Evolutionary conservation across 30 jellyfish, hydroid and myxozoan species (phyloP), one percentile per base, ranked within the genome.

Genomic region (Catostylus mosaicus): DNA sequence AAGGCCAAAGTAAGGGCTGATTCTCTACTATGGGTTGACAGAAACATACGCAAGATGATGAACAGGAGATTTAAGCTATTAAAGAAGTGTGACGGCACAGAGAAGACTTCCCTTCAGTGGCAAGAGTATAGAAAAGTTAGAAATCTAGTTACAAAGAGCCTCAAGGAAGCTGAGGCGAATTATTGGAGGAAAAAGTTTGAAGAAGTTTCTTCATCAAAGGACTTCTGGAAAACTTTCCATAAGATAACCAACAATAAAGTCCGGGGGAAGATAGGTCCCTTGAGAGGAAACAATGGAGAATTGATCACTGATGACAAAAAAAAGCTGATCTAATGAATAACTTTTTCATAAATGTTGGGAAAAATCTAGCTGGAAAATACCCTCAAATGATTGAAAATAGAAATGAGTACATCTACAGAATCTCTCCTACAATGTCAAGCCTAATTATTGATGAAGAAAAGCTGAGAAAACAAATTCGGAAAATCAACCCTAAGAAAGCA

Each of bases 21-120:
- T 2, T 66, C 83, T 48, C 52, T 80, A 66, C 84, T 84, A 22
- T 80, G 83, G 83, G 37, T 80, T 65, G 90, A 80, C 34, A 80
- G 83, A 83, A 80, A 80, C 77, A 80, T 80, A 65, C 65, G 90
- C 65, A 80, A 66, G 67, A 48, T 80, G 75, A 80, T 64, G 84
- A 80, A 80, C 37, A 11, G 50, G 14, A 62, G 75, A 61, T 79
- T 64, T 84, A 80, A 68, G 37, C 83, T 65, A 30, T 29, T 65
- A 80, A 66, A 67, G 34, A 46, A 66, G 33, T 80, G 90, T 50
- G 84, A 80, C 52, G 75, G 84, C 65, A 62, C 84, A 27, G 66
- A 63, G 30, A 80, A 50, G 77, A 66, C 84, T 50, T 80, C 90
- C 51, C 31, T 50, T 31, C 48, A 46, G 66, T 80, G 90, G 83